Conservation (phyloP, 2,113 vertebrate genomes). For the Accipiter virgatus region DNA sequence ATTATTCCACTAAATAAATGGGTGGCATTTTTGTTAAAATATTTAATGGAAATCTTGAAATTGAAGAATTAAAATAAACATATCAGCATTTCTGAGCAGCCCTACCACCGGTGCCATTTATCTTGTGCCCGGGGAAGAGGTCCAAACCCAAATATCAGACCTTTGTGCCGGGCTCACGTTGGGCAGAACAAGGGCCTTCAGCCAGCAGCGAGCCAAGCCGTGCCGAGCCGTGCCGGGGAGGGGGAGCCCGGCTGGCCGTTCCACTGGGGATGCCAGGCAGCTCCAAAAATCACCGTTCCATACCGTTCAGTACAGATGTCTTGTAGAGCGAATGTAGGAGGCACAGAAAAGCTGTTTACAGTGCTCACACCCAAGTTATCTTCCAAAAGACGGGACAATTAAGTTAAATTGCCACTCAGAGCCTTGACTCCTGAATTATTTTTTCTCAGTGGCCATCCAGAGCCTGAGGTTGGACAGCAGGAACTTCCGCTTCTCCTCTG, state of each 20-base stretch:
- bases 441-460: no score
- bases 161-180: rapidly evolving
- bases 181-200: not conserved
- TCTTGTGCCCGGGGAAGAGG: not conserved
- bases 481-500: not conserved
- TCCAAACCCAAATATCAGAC: rapidly evolving
- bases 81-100: not conserved
- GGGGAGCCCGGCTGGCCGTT: rapidly evolving
- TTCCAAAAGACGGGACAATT: not conserved
- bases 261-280: not conserved
- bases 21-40: not conserved
- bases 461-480: not conserved
- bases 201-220: not conserved
- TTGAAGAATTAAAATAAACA: not conserved
- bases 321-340: rapidly evolving
- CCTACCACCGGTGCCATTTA: not conserved
- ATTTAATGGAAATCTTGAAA: not conserved
- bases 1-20: not conserved
- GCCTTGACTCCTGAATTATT: rapidly evolving
- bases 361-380: not conserved
- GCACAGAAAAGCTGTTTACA: not conserved
- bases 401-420: not conserved
- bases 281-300: not conserved
- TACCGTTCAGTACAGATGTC: not conserved
- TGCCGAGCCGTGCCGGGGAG: not conserved